Evolutionary conservation across 2,797 vertebrate species (phyloP).

Genomic region (Heteromormyrus szaboi): DNA sequence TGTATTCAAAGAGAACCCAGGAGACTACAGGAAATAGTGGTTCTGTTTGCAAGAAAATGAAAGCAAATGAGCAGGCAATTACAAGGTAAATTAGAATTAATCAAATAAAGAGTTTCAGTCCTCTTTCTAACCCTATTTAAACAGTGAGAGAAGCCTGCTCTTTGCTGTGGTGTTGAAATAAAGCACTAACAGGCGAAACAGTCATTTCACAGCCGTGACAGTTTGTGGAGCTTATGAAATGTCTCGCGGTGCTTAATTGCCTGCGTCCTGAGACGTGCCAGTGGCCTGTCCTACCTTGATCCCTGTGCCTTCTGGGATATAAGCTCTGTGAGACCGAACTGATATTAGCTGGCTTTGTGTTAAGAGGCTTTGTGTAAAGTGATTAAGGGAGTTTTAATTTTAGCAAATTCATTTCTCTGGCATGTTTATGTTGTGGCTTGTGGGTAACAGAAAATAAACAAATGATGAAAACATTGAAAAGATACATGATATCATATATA

Average conservation of each 20-base stretch:
- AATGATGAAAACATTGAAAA: background rate
- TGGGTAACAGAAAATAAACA: background rate
- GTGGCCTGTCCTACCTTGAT: background rate
- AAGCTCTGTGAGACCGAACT: background rate
- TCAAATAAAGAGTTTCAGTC: background rate
- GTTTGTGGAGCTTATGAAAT: background rate
- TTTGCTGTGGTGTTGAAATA: background rate
- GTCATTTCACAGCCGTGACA: background rate
- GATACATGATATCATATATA: background rate
- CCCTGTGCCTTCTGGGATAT: background rate
- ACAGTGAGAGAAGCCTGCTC: background rate
- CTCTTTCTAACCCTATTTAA: background rate
- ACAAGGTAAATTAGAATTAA: slow-evolving; percentile 18
- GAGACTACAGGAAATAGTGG: background rate
- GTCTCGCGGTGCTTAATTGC: background rate
- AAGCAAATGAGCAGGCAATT: slow-evolving; percentile 9
- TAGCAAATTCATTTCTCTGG: background rate
- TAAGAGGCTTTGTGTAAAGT: background rate
- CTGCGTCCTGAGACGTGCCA: background rate
- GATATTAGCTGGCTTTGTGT: background rate
- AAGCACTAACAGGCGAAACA: background rate
- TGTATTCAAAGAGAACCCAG: background rate
- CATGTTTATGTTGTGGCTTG: background rate
- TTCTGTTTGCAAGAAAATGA: background rate
- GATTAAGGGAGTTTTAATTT: background rate